Evolutionary conservation across 2,888 invertebrate genomes (phyloP).

Genomic region (Onthophagus sagittarius): DNA sequence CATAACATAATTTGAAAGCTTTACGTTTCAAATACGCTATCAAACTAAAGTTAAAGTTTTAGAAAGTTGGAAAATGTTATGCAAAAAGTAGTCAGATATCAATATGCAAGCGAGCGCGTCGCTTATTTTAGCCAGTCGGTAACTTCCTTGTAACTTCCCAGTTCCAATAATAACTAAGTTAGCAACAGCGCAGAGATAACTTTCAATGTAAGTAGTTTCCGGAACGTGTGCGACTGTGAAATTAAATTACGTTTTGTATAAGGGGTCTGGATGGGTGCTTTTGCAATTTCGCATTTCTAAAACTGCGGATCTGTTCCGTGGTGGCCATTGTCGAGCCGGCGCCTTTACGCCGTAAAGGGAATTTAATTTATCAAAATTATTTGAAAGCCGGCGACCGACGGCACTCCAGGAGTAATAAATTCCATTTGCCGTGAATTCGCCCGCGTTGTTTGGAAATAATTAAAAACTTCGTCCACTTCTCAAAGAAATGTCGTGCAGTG

Average conservation of each 20-base stretch:
- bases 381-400: neutral
- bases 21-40: no score
- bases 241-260: neutral
- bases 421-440: conserved; percentile 46
- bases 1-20: no score
- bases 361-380: neutral
- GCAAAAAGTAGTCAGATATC: neutral
- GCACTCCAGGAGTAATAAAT: conserved; percentile 35
- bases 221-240: neutral
- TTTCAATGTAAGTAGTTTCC: neutral
- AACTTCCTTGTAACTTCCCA: neutral
- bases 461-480: conserved; percentile 47
- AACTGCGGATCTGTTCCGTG: neutral
- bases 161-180: neutral
- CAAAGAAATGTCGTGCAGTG: conserved; percentile 47
- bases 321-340: neutral
- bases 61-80: neutral
- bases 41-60: neutral
- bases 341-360: neutral
- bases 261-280: neutral
- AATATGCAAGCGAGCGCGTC: neutral
- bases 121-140: neutral
- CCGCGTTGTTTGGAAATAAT: conserved; percentile 47
- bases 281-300: neutral
- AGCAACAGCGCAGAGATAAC: neutral